phyloP scores from a whole-genome alignment of 2,888 invertebrate genomes.

The Clepsis dumicolana region DNA sequence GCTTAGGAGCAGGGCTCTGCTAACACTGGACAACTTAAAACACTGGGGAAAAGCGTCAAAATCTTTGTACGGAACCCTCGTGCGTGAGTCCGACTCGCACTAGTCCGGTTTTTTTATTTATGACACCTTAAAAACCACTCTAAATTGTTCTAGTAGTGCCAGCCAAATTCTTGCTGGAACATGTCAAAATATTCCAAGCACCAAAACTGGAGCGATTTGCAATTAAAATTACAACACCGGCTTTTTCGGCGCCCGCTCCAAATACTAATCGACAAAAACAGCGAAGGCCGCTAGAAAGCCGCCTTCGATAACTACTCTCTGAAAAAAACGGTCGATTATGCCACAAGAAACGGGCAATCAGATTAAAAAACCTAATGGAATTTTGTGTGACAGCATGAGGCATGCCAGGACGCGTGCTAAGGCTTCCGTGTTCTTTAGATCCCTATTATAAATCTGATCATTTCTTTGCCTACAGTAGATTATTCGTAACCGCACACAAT shows the following conservation, averaged over 20 bases:
- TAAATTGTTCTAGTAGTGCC: too few relatives aligned
- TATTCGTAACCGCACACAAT: too few relatives aligned
- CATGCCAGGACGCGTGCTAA: not conserved
- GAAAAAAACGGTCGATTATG: constrained; percentile 31
- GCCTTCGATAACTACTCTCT: not conserved
- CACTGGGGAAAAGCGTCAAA: too few relatives aligned
- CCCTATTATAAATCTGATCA: not conserved
- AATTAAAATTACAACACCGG: constrained; percentile 14
- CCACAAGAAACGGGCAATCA: constrained; percentile 20
- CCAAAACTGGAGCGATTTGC: constrained; percentile 25
- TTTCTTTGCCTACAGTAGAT: not conserved
- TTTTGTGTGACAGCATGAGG: not conserved
- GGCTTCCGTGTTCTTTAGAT: not conserved
- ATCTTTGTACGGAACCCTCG: too few relatives aligned
- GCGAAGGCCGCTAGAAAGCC: constrained; percentile 37
- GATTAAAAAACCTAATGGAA: constrained; percentile 15
- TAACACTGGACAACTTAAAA: too few relatives aligned
- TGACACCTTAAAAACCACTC: too few relatives aligned
- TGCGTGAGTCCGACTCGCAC: too few relatives aligned
- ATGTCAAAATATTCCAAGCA: constrained; percentile 16
- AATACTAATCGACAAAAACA: constrained; percentile 36
- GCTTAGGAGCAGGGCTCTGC: too few relatives aligned
- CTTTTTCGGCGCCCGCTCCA: constrained; percentile 16
- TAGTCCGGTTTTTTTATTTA: too few relatives aligned
- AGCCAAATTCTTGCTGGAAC: not conserved